These are phyloP conservation scores for Cydia pomonella DNA, from an alignment of 1,140 invertebrate species.

Conservation along the genomic window DNA sequence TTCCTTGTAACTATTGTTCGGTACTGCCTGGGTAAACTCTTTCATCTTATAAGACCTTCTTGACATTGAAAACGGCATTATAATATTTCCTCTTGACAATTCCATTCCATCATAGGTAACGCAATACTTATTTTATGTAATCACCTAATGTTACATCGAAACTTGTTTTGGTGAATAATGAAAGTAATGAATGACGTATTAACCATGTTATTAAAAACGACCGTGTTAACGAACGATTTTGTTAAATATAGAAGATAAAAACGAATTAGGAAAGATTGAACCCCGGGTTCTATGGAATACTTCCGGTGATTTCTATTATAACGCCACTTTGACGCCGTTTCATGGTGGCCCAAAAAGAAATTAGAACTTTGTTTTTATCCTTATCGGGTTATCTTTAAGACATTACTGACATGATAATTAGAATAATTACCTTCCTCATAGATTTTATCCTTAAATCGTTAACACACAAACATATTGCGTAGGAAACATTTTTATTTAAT, in stretches of 20 bases:
- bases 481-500: neutral
- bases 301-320: too few species aligned
- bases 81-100: neutral
- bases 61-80: neutral
- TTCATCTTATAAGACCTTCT: slow-evolving; percentile 11
- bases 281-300: too few species aligned
- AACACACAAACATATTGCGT: too few species aligned
- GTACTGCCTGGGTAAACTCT: slow-evolving; percentile 2
- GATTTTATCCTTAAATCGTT: neutral
- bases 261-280: neutral
- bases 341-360: too few species aligned
- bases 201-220: neutral
- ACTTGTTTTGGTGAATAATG: neutral
- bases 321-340: too few species aligned
- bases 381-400: neutral
- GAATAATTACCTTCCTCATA: neutral
- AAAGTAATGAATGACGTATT: neutral
- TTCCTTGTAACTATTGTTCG: slow-evolving; percentile 44
- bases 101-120: neutral
- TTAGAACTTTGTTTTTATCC: neutral
- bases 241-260: neutral
- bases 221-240: neutral
- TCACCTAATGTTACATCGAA: neutral
- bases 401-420: neutral
- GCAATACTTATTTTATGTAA: neutral